Evolutionary conservation across 2,888 invertebrate genomes (phyloP).

Genomic region (Thymelicus acteon): DNA sequence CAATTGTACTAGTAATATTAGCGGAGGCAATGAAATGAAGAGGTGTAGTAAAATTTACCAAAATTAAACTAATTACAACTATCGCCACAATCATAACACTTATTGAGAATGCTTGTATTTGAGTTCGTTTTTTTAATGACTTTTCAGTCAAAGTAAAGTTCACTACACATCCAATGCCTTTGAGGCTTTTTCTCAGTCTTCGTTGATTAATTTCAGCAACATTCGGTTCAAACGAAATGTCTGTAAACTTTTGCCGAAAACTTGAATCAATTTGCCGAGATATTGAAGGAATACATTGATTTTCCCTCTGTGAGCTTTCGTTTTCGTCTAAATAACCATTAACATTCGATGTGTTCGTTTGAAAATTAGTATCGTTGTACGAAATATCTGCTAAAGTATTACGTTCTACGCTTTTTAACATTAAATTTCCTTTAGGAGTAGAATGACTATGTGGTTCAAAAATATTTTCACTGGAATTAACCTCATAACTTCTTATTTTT

Average conservation of each 20-base stretch:
- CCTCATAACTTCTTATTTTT: slow-evolving; percentile 77
- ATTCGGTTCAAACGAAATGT: slow-evolving; percentile 39
- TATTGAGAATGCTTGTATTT: slow-evolving; percentile 83
- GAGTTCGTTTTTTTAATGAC: slow-evolving; percentile 75
- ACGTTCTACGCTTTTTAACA: slow-evolving; percentile 43
- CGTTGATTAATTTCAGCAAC: slow-evolving; percentile 60
- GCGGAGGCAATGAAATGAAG: slow-evolving; percentile 68
- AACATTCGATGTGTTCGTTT: slow-evolving; percentile 49
- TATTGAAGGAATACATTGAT: slow-evolving; percentile 73
- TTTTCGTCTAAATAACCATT: slow-evolving; percentile 44
- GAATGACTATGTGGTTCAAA: slow-evolving; percentile 73
- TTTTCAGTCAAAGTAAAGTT: slow-evolving; percentile 75
- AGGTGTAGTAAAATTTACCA: slow-evolving; percentile 79
- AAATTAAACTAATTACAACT: slow-evolving; percentile 78
- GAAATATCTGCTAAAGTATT: slow-evolving; percentile 49
- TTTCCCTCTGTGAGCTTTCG: slow-evolving; percentile 40
- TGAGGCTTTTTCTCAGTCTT: slow-evolving; percentile 76
- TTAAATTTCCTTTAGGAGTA: slow-evolving; percentile 63
- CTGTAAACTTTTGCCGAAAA: slow-evolving; percentile 68
- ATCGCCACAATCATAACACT: slow-evolving; percentile 82
- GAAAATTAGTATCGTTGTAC: slow-evolving; percentile 48
- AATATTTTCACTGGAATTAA: slow-evolving; percentile 58
- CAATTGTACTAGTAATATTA: slow-evolving; percentile 70
- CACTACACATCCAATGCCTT: slow-evolving; percentile 77
- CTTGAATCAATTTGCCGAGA: slow-evolving; percentile 73